A percentile compares a stretch with the other conserved stretches of the same genome.
Evolutionary conservation across 1,140 invertebrate genomes (phyloP).

Genomic region (Heliothis virescens): DNA sequence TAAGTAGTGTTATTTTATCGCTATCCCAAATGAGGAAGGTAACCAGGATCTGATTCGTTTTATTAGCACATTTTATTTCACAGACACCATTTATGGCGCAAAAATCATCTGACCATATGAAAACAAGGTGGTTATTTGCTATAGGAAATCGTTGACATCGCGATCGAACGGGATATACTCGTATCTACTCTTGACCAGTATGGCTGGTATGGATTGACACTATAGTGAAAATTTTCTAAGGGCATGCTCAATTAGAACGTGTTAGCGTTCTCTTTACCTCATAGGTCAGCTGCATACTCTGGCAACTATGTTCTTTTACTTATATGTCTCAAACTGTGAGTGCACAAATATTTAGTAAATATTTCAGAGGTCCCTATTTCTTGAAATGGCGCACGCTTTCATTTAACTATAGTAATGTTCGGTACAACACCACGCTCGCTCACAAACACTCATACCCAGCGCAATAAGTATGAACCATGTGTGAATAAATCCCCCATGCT

Average conservation of each 20-base stretch:
- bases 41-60: background rate
- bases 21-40: background rate
- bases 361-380: too few species aligned
- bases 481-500: too few species aligned
- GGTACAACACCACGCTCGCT: too few species aligned
- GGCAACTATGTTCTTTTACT: too few species aligned
- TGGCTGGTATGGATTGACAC: background rate
- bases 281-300: background rate
- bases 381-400: too few species aligned
- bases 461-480: too few species aligned
- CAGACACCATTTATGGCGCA: background rate
- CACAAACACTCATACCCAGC: too few species aligned
- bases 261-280: background rate
- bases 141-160: background rate
- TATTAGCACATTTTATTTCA: conserved; percentile 15
- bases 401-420: too few species aligned
- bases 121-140: background rate
- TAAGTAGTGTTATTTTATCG: background rate
- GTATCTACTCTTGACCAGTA: background rate
- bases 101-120: conserved; percentile 4
- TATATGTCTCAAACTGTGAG: too few species aligned
- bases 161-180: background rate
- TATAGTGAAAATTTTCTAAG: background rate
- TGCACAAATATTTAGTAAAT: too few species aligned
- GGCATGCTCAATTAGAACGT: conserved; percentile 13